Percentiles rank a stretch among this genome's conserved stretches.
Conservation (phyloP, 1,140 invertebrate species). For the Danaus plexippus region DNA sequence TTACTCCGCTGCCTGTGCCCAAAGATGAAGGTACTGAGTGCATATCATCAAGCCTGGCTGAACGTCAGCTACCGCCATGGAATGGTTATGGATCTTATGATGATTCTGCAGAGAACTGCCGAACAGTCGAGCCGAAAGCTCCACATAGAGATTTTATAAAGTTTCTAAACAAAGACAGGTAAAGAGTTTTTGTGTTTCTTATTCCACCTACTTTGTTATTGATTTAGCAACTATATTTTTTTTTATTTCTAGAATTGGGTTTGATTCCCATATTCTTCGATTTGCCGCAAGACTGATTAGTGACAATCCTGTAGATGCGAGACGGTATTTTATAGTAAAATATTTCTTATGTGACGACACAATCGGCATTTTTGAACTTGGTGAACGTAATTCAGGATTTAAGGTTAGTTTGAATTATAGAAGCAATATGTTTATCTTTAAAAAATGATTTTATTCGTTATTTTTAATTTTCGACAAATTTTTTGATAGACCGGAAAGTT, state of each 20-base stretch:
- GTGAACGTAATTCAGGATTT: slow-evolving; percentile 82
- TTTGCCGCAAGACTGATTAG: slow-evolving; percentile 84
- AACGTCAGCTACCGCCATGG: slow-evolving; percentile 83
- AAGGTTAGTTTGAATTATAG: slow-evolving; percentile 26
- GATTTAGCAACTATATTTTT: slow-evolving; percentile 1
- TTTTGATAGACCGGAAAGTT: slow-evolving; percentile 75
- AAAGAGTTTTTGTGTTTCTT: slow-evolving; percentile 7
- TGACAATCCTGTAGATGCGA: slow-evolving; percentile 77
- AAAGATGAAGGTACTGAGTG: slow-evolving; percentile 51
- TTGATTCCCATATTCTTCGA: slow-evolving; percentile 83
- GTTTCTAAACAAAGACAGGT: slow-evolving; percentile 85
- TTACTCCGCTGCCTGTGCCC: slow-evolving; percentile 72
- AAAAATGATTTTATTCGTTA: background rate
- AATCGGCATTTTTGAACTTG: slow-evolving; percentile 84
- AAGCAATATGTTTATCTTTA: background rate
- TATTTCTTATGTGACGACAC: slow-evolving; percentile 89
- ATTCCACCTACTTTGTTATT: background rate
- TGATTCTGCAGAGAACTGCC: slow-evolving; percentile 89
- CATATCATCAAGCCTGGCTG: slow-evolving; percentile 42
- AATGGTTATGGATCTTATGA: slow-evolving; percentile 90
- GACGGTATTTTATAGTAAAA: slow-evolving; percentile 84
- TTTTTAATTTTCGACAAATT: slow-evolving; percentile 1
- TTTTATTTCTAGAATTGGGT: slow-evolving; percentile 72
- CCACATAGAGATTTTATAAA: slow-evolving; percentile 85
- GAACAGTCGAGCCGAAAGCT: slow-evolving; percentile 81